These are phyloP conservation scores for Parapsyche elsis DNA, from an alignment of 1,140 invertebrate species.

Conservation along the genomic window DNA sequence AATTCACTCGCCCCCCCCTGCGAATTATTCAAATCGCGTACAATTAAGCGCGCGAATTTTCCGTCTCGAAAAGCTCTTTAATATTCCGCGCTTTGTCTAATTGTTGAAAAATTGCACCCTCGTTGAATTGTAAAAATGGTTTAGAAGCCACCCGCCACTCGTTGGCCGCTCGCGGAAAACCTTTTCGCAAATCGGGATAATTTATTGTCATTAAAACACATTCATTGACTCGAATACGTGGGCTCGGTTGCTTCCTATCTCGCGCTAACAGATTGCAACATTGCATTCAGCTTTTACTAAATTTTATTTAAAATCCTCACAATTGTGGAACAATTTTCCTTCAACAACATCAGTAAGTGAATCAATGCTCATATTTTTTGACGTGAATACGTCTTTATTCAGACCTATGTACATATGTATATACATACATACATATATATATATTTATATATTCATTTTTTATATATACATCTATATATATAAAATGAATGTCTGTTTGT, in stretches of 20 bases:
- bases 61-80: constrained; percentile 18
- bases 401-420: no score
- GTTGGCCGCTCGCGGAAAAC: constrained; percentile 8
- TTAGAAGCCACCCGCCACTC: neutral
- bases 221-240: constrained; percentile 29
- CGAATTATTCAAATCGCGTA: constrained; percentile 38
- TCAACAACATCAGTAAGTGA: neutral
- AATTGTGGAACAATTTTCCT: neutral
- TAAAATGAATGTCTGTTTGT: no score
- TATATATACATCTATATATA: no score
- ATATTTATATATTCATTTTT: no score
- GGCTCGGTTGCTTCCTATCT: neutral
- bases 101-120: constrained; percentile 13
- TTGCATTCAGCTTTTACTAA: neutral
- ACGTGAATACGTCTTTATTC: no score
- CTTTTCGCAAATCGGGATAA: constrained; percentile 29
- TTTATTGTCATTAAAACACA: constrained; percentile 37
- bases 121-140: neutral
- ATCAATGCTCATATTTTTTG: no score
- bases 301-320: neutral
- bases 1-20: neutral
- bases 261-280: neutral
- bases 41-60: constrained; percentile 25
- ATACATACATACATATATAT: no score
- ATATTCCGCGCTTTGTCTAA: constrained; percentile 30